These are phyloP conservation scores for Venturia canescens DNA, from an alignment of 1,140 invertebrate genomes.

Conservation along the genomic window DNA sequence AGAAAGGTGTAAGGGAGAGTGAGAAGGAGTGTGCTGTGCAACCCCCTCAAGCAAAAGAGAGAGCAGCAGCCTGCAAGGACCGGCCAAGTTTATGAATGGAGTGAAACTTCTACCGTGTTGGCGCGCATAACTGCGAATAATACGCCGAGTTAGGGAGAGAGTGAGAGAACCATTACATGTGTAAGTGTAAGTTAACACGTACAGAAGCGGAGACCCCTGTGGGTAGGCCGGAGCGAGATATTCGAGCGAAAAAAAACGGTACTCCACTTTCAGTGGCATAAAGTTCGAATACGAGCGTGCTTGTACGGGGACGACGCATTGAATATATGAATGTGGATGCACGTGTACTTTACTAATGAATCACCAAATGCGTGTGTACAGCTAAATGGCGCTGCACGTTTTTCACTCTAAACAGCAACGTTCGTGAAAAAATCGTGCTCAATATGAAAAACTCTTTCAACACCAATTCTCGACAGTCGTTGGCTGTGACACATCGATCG, in stretches of 20 bases:
- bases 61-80: slow-evolving; percentile 51
- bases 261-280: not conserved
- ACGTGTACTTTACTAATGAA: slow-evolving; percentile 30
- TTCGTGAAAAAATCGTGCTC: too few species aligned
- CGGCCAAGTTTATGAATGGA: slow-evolving; percentile 69
- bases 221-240: slow-evolving; percentile 42
- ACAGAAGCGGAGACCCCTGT: slow-evolving; percentile 24
- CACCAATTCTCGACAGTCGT: too few species aligned
- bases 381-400: not conserved
- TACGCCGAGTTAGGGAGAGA: slow-evolving; percentile 28
- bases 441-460: too few species aligned
- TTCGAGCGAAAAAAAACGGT: slow-evolving; percentile 27
- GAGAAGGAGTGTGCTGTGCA: not conserved
- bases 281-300: not conserved
- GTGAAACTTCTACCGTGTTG: slow-evolving; percentile 67
- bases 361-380: not conserved
- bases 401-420: too few species aligned
- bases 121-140: slow-evolving; percentile 62
- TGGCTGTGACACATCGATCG: too few species aligned
- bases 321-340: not conserved
- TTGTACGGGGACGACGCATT: not conserved
- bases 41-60: slow-evolving; percentile 19
- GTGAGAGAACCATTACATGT: slow-evolving; percentile 25
- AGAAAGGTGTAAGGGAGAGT: slow-evolving; percentile 26
- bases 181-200: slow-evolving; percentile 34